A percentile compares a stretch with the other conserved stretches of the same genome.
phyloP scores from a whole-genome alignment of 1,140 invertebrate genomes.

The Lepidurus couesii region DNA sequence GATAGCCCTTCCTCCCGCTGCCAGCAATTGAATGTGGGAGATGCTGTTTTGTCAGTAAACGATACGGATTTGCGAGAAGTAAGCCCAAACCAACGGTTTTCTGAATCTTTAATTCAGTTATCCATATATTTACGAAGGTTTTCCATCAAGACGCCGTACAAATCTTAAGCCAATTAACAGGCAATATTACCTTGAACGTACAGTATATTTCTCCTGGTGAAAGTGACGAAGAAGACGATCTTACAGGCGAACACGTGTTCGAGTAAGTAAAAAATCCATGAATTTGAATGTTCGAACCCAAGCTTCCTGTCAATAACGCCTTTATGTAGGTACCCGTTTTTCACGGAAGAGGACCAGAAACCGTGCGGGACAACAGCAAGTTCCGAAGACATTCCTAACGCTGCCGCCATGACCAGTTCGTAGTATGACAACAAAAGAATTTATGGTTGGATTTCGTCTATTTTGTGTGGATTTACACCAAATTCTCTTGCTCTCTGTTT shows the following conservation, averaged over 20 bases:
- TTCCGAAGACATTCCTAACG: neutral
- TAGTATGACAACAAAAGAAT: neutral
- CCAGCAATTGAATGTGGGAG: conserved; percentile 67
- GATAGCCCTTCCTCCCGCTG: conserved; percentile 65
- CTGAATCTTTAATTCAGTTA: neutral
- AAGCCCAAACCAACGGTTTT: neutral
- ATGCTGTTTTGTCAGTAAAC: conserved; percentile 75
- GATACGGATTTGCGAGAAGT: conserved; percentile 62
- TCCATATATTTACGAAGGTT: neutral
- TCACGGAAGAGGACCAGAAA: neutral
- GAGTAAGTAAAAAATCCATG: neutral
- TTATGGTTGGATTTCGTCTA: neutral
- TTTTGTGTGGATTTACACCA: neutral
- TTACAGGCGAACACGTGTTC: neutral
- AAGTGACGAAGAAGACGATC: neutral
- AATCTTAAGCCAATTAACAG: conserved; percentile 2
- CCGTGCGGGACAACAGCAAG: neutral
- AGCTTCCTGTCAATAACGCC: neutral
- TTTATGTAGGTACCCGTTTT: conserved; percentile 5
- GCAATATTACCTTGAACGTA: neutral
- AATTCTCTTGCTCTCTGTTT: neutral
- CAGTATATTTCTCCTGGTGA: neutral
- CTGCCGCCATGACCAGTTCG: neutral
- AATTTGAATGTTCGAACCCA: neutral
- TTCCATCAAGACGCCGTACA: neutral